A percentile compares a stretch with the other conserved stretches of the same genome.
phyloP scores from a whole-genome alignment of 2,797 vertebrate species.

The Gymnoscopelus microlampas region DNA sequence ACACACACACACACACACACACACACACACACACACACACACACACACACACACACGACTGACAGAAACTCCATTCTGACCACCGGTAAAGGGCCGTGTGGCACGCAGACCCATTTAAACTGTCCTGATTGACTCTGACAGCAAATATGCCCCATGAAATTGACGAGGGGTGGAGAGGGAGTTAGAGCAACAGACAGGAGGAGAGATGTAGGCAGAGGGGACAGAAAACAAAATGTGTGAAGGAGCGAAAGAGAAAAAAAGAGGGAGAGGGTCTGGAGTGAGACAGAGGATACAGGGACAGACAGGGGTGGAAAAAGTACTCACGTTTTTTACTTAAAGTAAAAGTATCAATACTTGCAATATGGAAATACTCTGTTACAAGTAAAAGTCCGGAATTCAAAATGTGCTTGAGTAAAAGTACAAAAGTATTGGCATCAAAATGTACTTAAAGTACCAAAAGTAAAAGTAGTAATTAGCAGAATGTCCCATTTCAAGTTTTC shows the following conservation, averaged over 20 bases:
- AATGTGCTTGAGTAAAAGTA: too few species aligned
- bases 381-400: too few species aligned
- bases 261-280: constrained; percentile 47
- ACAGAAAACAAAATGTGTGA: neutral
- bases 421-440: too few species aligned
- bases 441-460: too few species aligned
- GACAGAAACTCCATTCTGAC: constrained; percentile 61
- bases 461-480: too few species aligned
- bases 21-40: neutral
- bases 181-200: neutral
- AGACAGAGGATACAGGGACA: constrained; percentile 24
- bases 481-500: too few species aligned
- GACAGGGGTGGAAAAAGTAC: constrained; percentile 10
- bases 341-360: too few species aligned
- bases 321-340: too few species aligned
- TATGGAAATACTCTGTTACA: too few species aligned
- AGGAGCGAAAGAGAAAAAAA: constrained; percentile 39
- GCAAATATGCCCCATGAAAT: constrained; percentile 81
- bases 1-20: constrained; percentile 6
- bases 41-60: constrained; percentile 5
- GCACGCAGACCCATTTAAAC: constrained; percentile 63
- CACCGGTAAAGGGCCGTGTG: constrained; percentile 65
- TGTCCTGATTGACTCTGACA: constrained; percentile 75
- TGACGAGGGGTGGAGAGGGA: constrained; percentile 48
- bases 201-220: neutral